Base-by-base conservation (phyloP, 1,140 invertebrate genomes). In the Drosophila neocordata region DNA sequence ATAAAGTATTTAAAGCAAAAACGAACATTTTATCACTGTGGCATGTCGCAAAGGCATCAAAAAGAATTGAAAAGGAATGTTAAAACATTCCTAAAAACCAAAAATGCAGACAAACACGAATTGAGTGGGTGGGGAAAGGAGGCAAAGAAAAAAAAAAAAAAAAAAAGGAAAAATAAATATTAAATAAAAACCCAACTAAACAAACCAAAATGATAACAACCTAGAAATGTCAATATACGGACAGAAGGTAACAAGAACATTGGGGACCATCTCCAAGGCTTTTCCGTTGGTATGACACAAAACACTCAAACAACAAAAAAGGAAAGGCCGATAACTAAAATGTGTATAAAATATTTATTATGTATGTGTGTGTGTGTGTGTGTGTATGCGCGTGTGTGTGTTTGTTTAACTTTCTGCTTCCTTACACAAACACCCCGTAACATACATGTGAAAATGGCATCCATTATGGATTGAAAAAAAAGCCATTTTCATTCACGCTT, bases 141-240 rank as follows among this genome's bases (percentile, higher is more conserved):
- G n/a, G 24, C 11, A 13, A 1, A 13, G 24, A 13, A 3, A 55
- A 11, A 7, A 55, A 22, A 31, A 13, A 15, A 34, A 55, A n/a
- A 53, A 13, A 3, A 55, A 11, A 7, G 34, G 12, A 31, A 13
- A 15, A 34, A 55, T n/a, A 53, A 24, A 24, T n/a, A 53, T 53
- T 24, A 24, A 53, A 22, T 31, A 34, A 31, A 31, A 31, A 55
- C 24, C 22, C 6, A 55, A 34, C 24, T 31, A 55, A 24, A 27
- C 27, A 57, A 13, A 12, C 41, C 51, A 37, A 60, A 22, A 9
- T 38, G 5, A 35, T 20, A 68, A 63, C 58, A 69, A 57, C 72
- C 73, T 64, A 69, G 73, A 76, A 76, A 69, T 69, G 72, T 69
- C 73, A 76, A 76, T 64, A 76, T 24, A 67, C 58, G 37, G 34